Conservation (phyloP, 2,888 invertebrate genomes). For the Eilema caniola region DNA sequence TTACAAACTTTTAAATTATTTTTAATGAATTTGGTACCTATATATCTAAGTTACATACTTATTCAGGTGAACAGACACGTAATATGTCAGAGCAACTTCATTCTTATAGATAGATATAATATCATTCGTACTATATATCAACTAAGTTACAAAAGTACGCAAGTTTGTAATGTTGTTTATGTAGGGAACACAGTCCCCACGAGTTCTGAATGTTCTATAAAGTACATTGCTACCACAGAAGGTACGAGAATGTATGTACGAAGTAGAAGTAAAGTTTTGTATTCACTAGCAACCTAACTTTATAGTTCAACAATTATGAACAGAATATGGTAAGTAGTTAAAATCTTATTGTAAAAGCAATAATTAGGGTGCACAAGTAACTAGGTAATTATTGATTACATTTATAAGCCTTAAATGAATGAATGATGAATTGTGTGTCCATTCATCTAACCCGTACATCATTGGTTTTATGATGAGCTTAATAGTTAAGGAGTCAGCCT, state of each 20-base stretch:
- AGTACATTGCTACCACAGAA: conserved; percentile 45
- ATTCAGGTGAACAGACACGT: conserved; percentile 26
- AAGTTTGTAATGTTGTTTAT: conserved; percentile 53
- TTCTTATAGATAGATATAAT: conserved; percentile 33
- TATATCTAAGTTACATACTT: too few relatives aligned
- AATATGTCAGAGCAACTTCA: conserved; percentile 39
- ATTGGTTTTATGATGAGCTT: too few relatives aligned
- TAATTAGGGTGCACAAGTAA: too few relatives aligned
- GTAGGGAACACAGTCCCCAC: conserved; percentile 43
- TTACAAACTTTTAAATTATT: too few relatives aligned
- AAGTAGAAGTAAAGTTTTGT: conserved; percentile 19
- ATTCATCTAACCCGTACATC: too few relatives aligned
- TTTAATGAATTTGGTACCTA: too few relatives aligned
- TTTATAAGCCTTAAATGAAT: too few relatives aligned
- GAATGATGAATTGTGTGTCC: too few relatives aligned
- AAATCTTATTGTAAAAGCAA: too few relatives aligned
- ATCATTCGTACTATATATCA: conserved; percentile 47
- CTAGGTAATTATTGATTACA: too few relatives aligned
- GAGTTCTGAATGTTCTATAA: conserved; percentile 44
- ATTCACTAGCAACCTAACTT: not conserved
- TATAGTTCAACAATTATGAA: not conserved
- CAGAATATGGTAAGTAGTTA: not conserved
- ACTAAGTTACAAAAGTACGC: conserved; percentile 45
- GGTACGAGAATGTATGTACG: conserved; percentile 30
- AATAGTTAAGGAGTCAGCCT: too few relatives aligned